A percentile compares a stretch with the other conserved stretches of the same genome.
These are phyloP conservation scores for Semibalanus balanoides DNA, from an alignment of 1,140 invertebrate genomes.

Conservation along the genomic window DNA sequence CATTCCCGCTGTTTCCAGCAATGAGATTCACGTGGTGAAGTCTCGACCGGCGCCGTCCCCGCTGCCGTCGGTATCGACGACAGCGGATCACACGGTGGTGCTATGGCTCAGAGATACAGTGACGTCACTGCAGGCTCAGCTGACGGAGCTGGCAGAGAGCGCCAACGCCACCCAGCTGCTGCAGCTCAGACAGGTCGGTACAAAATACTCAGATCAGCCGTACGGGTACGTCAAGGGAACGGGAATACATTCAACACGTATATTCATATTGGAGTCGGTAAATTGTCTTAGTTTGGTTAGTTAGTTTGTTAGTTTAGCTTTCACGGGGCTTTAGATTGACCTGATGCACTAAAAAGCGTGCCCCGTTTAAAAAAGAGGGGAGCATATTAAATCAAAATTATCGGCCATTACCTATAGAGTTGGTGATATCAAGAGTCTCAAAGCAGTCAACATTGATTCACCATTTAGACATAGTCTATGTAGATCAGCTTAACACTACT, in stretches of 20 bases:
- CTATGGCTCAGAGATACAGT: background rate
- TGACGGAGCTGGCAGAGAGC: background rate
- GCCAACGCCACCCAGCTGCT: background rate
- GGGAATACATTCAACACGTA: too few relatives aligned
- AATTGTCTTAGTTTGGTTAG: too few relatives aligned
- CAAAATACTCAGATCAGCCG: background rate
- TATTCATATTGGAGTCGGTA: too few relatives aligned
- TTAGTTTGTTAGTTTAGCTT: too few relatives aligned
- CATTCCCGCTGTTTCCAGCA: background rate
- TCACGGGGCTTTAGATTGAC: background rate
- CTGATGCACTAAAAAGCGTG: too few relatives aligned
- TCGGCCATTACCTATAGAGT: too few relatives aligned
- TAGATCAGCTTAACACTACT: background rate
- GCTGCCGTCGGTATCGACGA: too few relatives aligned
- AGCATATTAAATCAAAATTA: too few relatives aligned
- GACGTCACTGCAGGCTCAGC: background rate
- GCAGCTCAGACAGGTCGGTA: background rate
- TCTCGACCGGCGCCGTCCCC: too few relatives aligned
- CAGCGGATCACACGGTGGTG: background rate
- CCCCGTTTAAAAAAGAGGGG: too few relatives aligned
- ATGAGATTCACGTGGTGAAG: background rate
- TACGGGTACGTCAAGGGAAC: background rate
- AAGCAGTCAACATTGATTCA: background rate
- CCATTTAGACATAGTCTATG: background rate
- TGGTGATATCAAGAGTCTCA: background rate